Base-by-base conservation (phyloP, 1,140 invertebrate genomes). In the Mizuhopecten yessoensis region DNA sequence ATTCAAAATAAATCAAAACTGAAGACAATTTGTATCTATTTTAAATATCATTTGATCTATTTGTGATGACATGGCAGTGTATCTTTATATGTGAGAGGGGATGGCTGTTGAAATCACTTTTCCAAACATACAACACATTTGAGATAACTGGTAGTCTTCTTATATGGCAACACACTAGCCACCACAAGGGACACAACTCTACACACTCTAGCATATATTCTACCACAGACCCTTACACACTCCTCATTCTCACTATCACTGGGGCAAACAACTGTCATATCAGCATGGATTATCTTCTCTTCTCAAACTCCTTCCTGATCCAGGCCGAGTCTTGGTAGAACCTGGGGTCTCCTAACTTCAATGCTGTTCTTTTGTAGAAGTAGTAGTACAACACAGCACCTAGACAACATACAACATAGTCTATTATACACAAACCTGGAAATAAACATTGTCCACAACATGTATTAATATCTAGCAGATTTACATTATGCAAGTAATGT, bases 331-430 rank as follows among this genome's bases (percentile, higher is more conserved):
- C 96, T 91, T 96, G 95, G 93, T 97, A 97, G 92, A 97, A 97
- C 86, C 96, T 94, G 34, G 97, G 96, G 94, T 97, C 97, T 92
- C 96, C 96, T 23, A 97, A 92, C 93, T 96, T 95, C 57, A 97
- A 93, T 87, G 96, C 96, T 86, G 97, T 97, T 91, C 97, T 95
- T 93, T 97, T 97, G 94, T 97, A 97, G 90, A 96, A 96, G 91
- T 97, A 97, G 92, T 97, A 97, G 92, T 97, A 97, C 10, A 97
- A 94, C 33, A 97, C 96, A 89, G 97, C 95, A 91, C 92, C 97
- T 97, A 94, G 90, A 95, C 94, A 86, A 87, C 89, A 91, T 49
- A 92, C 89, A 39, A 5, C 36, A 39, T 39, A n/a, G n/a, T n/a
- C n/a, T n/a, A n/a, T n/a, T n/a, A n/a, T n/a, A n/a, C n/a, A n/a